Evolutionary conservation across 2,113 vertebrate species (phyloP).

Genomic region (Caloenas nicobarica): DNA sequence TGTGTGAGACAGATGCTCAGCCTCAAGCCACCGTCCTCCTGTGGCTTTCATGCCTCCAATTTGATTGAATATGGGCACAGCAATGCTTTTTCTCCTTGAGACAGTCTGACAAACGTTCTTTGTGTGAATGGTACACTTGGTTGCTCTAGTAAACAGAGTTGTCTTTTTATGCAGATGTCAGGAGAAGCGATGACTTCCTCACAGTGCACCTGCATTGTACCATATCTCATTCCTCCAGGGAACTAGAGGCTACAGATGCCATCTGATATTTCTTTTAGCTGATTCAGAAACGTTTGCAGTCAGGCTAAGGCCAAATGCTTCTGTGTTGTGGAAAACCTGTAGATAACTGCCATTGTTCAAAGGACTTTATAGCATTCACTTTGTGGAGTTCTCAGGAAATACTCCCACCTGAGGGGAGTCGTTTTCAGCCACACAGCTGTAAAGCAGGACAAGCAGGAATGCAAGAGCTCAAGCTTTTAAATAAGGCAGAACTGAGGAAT

Average conservation of each 20-base stretch:
- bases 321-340: not conserved
- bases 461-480: not conserved
- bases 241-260: not conserved
- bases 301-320: not conserved
- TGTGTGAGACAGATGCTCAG: conserved; percentile 55
- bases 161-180: conserved; percentile 52
- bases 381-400: not conserved
- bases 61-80: conserved; percentile 55
- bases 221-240: conserved; percentile 38
- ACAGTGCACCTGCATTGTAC: not conserved
- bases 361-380: not conserved
- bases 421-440: not conserved
- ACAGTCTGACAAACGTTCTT: conserved; percentile 57
- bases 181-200: conserved; percentile 27
- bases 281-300: conserved; percentile 2
- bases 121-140: conserved; percentile 1
- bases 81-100: conserved; percentile 23
- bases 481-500: not conserved
- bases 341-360: not conserved
- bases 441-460: not conserved
- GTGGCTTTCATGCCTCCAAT: conserved; percentile 25
- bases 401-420: not conserved
- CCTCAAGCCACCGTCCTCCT: conserved; percentile 52
- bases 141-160: conserved; percentile 20
- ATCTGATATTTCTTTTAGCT: conserved; percentile 33